Base-by-base conservation (phyloP, 1,140 invertebrate genomes). In the Drosophila nasuta region DNA sequence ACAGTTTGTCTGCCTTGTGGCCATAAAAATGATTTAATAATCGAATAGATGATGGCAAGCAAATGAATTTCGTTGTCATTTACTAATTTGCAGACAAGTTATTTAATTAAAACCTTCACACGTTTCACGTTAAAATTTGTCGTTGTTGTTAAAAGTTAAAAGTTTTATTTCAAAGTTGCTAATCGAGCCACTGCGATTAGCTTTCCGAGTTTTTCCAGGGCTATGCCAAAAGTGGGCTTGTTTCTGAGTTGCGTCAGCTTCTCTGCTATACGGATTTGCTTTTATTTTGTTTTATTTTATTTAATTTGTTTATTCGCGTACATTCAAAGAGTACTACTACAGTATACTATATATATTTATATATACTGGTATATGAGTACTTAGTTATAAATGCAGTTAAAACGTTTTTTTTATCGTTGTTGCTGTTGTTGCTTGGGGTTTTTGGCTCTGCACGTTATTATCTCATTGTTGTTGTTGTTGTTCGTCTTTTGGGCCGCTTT, bases 31-130 rank as follows among this genome's bases (percentile, higher is more conserved):
- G 52, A 73, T 74, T 60, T 65, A 59, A 54, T 56, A 52, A 66
- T 76, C 7, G 30, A 13, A 43, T 11, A 51, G 13, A 43, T 25
- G 58, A 17, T 46, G 28, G 33, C 15, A 15, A 13, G n/a, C 15
- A 5, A 13, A 48, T 11, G 30, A 10, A 49, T 57, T 82, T 75
- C 43, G 68, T 70, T 82, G 68, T 59, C 68, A 65, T 73, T 77
- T 70, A 82, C 82, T 86, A 86, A 86, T 85, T 85, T 71, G 64
- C 72, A 69, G 81, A 82, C 81, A 83, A 73, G 81, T 83, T 85
- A 13, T 25, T 64, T 58, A 63, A 77, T 78, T 70, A 78, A 65
- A 75, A 28, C 60, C 59, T 70, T 65, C 52, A 63, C 75, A 74
- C 64, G 46, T 74, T 68, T 77, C 54, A n/a, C 20, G 35, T 25